These are phyloP conservation scores for human (Homo sapiens) DNA, from an alignment of 2,113 vertebrate genomes.

Conservation along the genomic window GRCh38 chrX:25277501-25278000, in stretches of 20 bases:
- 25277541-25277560: conserved; percentile 58
- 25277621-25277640: conserved; percentile 77
- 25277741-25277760: conserved; percentile 81
- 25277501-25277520: no score
- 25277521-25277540: no score
- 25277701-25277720: conserved; percentile 81
- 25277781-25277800: conserved; percentile 87
- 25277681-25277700: conserved; percentile 82
- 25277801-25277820: conserved; percentile 78
- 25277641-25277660: conserved; percentile 80
- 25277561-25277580: conserved; percentile 77
- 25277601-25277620: conserved; percentile 82
- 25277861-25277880: conserved; percentile 84
- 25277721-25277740: conserved; percentile 84
- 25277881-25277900: conserved; percentile 83
- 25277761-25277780: conserved; percentile 80
- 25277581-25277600: conserved; percentile 73
- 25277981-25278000: conserved; percentile 70
- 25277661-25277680: conserved; percentile 84
- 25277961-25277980: conserved; percentile 76
- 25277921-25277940: conserved; percentile 81
- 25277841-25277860: conserved; percentile 83
- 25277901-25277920: conserved; percentile 85
- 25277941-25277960: conserved; percentile 81
- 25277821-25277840: conserved; percentile 87